Evolutionary conservation across 2,797 vertebrate species (phyloP).

Genomic region (Dryobates pubescens): DNA sequence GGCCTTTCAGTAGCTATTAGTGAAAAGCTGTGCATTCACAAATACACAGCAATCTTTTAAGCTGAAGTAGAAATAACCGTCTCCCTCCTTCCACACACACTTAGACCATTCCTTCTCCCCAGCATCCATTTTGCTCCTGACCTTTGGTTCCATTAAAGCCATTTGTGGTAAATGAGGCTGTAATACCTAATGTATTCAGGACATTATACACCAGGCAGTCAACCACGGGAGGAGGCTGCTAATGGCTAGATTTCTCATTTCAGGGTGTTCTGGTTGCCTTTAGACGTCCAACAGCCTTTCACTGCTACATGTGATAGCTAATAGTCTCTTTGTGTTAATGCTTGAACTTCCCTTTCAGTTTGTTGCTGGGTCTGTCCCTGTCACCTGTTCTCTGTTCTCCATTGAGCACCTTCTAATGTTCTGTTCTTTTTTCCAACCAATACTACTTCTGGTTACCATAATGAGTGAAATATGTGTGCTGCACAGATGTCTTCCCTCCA

Average conservation of each 20-base stretch:
- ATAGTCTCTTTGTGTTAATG: neutral
- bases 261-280: neutral
- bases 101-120: neutral
- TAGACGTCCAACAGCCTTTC: neutral
- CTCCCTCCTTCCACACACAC: neutral
- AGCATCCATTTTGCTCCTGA: neutral
- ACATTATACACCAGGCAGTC: neutral
- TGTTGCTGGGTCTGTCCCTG: accelerated
- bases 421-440: neutral
- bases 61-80: neutral
- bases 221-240: neutral
- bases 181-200: neutral
- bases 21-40: neutral
- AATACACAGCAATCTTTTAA: neutral
- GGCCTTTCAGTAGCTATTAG: neutral
- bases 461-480: accelerated
- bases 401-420: neutral
- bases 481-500: neutral
- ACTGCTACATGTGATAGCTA: neutral
- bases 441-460: neutral
- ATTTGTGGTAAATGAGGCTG: neutral
- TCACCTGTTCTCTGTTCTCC: neutral
- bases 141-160: neutral
- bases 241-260: neutral
- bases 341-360: neutral